phyloP scores from a whole-genome alignment of 1,140 invertebrate genomes.

The Wiebesia pumilae region DNA sequence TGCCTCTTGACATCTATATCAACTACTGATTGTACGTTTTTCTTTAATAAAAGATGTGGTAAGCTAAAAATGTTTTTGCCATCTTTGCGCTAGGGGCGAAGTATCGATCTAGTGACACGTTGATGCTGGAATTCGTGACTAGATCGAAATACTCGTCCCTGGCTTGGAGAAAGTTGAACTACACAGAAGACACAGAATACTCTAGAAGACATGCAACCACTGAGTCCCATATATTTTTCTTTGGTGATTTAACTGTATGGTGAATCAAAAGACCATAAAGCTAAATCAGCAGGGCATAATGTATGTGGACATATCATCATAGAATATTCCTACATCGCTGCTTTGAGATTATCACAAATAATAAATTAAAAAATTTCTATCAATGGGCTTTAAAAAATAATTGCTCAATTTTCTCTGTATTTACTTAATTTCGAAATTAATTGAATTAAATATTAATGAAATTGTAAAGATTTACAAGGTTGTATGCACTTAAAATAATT shows the following conservation, averaged over 20 bases:
- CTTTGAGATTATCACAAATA: too few relatives aligned
- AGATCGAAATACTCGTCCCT: conserved; percentile 75
- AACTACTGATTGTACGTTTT: not conserved
- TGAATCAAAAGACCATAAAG: conserved; percentile 76
- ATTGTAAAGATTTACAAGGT: too few relatives aligned
- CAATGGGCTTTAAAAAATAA: too few relatives aligned
- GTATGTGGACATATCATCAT: conserved; percentile 61
- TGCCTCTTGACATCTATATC: conserved; percentile 44
- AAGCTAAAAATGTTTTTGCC: too few relatives aligned
- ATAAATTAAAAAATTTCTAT: too few relatives aligned
- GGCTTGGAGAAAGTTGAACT: conserved; percentile 44
- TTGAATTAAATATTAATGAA: too few relatives aligned
- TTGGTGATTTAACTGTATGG: conserved; percentile 81
- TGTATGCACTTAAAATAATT: too few relatives aligned
- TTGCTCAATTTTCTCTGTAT: too few relatives aligned
- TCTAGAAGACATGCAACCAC: not conserved
- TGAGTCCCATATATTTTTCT: conserved; percentile 70
- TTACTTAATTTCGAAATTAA: too few relatives aligned
- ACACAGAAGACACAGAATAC: not conserved
- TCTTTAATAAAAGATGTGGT: too few relatives aligned
- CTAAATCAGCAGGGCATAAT: conserved; percentile 78
- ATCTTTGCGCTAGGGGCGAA: conserved; percentile 59
- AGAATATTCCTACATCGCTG: not conserved
- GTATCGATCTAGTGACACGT: conserved; percentile 70
- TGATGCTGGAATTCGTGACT: conserved; percentile 70